These are phyloP conservation scores for Pandemis heparana DNA, from an alignment of 2,888 invertebrate species.

Conservation along the genomic window DNA sequence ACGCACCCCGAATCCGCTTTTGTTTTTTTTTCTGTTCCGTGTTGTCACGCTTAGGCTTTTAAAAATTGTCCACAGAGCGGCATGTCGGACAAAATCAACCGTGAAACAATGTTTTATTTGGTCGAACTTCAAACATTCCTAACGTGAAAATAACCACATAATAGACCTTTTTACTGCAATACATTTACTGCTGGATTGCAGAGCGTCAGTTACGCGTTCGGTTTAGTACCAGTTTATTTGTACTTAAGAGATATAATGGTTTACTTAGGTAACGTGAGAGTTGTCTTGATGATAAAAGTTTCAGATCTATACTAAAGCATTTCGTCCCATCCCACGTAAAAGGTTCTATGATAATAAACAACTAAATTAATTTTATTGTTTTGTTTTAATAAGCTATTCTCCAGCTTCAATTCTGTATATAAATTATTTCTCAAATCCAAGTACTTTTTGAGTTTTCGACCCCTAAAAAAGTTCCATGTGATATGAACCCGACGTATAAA, in stretches of 20 bases:
- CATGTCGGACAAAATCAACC: constrained; percentile 32
- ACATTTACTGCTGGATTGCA: constrained; percentile 12
- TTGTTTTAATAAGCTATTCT: too few relatives aligned
- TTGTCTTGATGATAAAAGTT: not conserved
- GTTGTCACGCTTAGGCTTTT: constrained; percentile 35
- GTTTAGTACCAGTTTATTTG: constrained; percentile 1
- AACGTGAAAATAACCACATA: constrained; percentile 42
- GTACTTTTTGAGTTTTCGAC: too few relatives aligned
- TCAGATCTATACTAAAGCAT: not conserved
- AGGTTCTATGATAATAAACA: too few relatives aligned
- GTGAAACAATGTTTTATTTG: constrained; percentile 38
- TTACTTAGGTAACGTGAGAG: not conserved
- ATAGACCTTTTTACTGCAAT: constrained; percentile 23
- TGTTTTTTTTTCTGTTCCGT: constrained; percentile 33
- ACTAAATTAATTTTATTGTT: too few relatives aligned
- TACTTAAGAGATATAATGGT: not conserved
- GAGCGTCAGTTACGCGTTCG: constrained; percentile 1
- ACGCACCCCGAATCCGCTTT: constrained; percentile 22
- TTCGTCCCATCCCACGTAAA: too few relatives aligned
- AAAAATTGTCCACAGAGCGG: constrained; percentile 33
- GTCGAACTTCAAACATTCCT: constrained; percentile 40
- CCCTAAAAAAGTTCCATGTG: too few relatives aligned
- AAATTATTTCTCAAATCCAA: too few relatives aligned
- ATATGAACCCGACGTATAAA: too few relatives aligned
- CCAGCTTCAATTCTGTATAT: too few relatives aligned